Evolutionary conservation across 1,140 invertebrate species (phyloP), one percentile per base, ranked within the genome.

Genomic region (Neodiprion pinetum): DNA sequence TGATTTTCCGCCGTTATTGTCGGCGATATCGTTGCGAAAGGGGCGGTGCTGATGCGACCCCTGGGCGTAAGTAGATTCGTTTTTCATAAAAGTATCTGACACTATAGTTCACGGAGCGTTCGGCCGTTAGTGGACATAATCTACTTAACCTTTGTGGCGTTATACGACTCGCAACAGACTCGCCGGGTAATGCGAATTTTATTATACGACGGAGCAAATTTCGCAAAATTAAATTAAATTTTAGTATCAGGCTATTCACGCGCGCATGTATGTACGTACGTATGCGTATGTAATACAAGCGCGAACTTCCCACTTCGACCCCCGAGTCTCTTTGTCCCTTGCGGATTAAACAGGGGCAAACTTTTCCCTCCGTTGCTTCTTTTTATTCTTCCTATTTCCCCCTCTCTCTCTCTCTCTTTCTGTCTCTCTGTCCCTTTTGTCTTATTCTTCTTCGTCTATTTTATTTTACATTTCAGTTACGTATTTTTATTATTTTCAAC

Each of bases 201-300:
- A 61, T 61, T 61, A 61, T 61, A 9, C 53, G 4, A 61, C 28
- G 5, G 53, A 61, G 53, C 53, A 61, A 61, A 61, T 61, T 61
- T 61, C 53, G n/a, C n/a, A 14, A 61, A 61, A 61, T 61, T 61
- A 61, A 61, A 61, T 61, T 61, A 61, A 61, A 61, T 61, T 61
- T 61, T 61, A 61, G 53, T 61, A 61, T 61, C 53, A 61, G 11
- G 9, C 11, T 14, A 12, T 12, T 40, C 28, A 40, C 28, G 28
- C 28, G 11, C 3, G 53, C 11, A 17, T 4, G 53, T 61, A 17
- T 61, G n/a, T 61, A 61, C n/a, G n/a, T 61, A 61, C 0, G n/a
- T 61, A 61, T 2, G 50, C 28, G 28, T 40, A 40, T 40, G 28
- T 40, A 40, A 2, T 40, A 40, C 28, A 40, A 40, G 28, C 28